A percentile compares a stretch with the other conserved stretches of the same genome.
Conservation (phyloP, 2,113 vertebrate genomes). For the Limanda limanda region DNA sequence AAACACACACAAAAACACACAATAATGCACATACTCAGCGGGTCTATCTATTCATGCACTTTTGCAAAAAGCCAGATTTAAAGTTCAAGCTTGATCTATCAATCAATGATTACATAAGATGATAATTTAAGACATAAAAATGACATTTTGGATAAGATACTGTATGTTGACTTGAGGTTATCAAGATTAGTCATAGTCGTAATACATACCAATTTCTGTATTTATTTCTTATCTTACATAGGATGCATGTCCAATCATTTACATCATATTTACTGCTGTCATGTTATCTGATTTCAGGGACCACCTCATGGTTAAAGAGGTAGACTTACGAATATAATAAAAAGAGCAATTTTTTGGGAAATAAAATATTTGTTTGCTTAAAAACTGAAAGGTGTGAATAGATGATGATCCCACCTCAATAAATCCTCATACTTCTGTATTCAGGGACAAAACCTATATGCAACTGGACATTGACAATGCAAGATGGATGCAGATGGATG, state of each 20-base stretch:
- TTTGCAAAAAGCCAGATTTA: neutral
- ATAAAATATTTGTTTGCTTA: neutral
- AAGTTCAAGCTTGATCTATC: slow-evolving; percentile 8
- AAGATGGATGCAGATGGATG: too few relatives aligned
- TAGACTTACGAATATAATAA: neutral
- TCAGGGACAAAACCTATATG: neutral
- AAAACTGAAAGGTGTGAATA: neutral
- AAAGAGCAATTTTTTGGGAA: neutral
- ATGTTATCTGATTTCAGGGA: neutral
- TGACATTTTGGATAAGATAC: neutral
- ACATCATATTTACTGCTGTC: neutral
- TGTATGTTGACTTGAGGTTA: neutral
- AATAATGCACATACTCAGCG: neutral
- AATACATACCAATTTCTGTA: neutral
- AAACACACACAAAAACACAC: neutral
- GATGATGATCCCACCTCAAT: neutral
- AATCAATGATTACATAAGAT: neutral
- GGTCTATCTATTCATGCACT: neutral
- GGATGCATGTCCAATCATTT: neutral
- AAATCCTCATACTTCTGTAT: neutral
- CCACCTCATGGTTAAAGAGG: neutral
- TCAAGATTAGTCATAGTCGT: neutral
- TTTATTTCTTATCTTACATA: neutral
- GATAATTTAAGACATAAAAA: neutral
- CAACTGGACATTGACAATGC: too few relatives aligned